These are phyloP conservation scores for Orchestia grillus DNA, from an alignment of 1,140 invertebrate genomes.

Conservation along the genomic window DNA sequence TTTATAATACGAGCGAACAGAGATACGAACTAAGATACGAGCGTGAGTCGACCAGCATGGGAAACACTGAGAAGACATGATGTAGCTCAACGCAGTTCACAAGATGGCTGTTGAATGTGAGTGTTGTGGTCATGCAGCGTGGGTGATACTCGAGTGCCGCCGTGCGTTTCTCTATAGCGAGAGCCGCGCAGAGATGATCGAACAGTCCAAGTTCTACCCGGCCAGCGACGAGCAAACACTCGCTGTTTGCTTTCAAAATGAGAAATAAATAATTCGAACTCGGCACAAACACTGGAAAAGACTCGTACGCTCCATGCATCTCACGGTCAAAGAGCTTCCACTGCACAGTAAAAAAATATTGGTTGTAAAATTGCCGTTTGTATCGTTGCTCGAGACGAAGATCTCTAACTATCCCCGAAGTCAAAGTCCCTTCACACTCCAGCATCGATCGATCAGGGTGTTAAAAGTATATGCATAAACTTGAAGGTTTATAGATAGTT, in stretches of 20 bases:
- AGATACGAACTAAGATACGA: too few relatives aligned
- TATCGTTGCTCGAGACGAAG: neutral
- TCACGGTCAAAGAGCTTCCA: neutral
- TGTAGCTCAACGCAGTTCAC: too few relatives aligned
- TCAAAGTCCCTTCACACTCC: neutral
- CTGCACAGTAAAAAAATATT: neutral
- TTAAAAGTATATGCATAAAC: too few relatives aligned
- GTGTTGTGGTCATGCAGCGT: too few relatives aligned
- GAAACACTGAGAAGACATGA: too few relatives aligned
- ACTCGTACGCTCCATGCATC: neutral
- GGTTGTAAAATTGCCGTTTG: neutral
- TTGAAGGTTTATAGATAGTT: too few relatives aligned
- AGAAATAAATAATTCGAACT: neutral
- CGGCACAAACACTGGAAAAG: neutral
- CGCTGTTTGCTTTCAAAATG: neutral
- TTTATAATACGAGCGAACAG: too few relatives aligned
- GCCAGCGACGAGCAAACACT: neutral
- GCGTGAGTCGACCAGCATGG: neutral
- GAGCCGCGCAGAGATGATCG: neutral
- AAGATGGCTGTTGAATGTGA: too few relatives aligned
- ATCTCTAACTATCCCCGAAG: neutral
- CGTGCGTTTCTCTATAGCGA: neutral
- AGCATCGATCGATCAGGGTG: neutral
- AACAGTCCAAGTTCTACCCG: neutral
- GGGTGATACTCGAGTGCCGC: neutral